Conservation (phyloP, 2,113 vertebrate species). For the Perccottus glenii region DNA sequence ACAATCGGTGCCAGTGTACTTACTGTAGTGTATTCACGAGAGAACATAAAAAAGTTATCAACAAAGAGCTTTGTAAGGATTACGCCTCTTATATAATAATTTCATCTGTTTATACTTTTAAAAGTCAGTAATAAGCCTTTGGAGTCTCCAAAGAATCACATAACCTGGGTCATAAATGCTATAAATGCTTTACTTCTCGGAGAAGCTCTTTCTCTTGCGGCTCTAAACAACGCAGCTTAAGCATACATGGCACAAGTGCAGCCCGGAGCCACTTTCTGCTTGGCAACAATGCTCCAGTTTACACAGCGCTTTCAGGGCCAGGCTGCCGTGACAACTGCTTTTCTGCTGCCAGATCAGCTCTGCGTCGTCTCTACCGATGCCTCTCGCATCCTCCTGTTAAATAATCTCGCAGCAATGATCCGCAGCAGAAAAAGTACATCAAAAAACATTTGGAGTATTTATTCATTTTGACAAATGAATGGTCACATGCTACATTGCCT, state of each 20-base stretch:
- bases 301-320: conserved; percentile 41
- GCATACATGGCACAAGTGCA: conserved; percentile 47
- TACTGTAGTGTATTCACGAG: too few species aligned
- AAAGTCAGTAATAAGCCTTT: conserved; percentile 5
- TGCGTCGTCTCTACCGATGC: conserved; percentile 42
- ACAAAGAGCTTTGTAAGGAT: neutral
- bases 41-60: neutral
- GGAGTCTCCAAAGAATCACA: conserved; percentile 25
- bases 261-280: conserved; percentile 57
- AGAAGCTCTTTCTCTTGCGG: conserved; percentile 8
- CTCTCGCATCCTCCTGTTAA: conserved; percentile 22
- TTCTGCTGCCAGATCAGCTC: conserved; percentile 58
- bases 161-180: conserved; percentile 13
- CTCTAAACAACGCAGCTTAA: conserved; percentile 50
- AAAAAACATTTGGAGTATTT: conserved; percentile 25
- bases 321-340: conserved; percentile 59
- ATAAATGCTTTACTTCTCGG: conserved; percentile 21
- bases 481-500: conserved; percentile 44
- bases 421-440: conserved; percentile 43
- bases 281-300: conserved; percentile 49
- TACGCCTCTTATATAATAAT: conserved; percentile 1
- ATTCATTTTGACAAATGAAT: conserved; percentile 62
- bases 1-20: too few species aligned
- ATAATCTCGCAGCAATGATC: conserved; percentile 31
- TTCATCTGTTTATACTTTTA: conserved; percentile 16